phyloP scores from a whole-genome alignment of 2,888 invertebrate species.

The Stenoptilia bipunctidactyla region DNA sequence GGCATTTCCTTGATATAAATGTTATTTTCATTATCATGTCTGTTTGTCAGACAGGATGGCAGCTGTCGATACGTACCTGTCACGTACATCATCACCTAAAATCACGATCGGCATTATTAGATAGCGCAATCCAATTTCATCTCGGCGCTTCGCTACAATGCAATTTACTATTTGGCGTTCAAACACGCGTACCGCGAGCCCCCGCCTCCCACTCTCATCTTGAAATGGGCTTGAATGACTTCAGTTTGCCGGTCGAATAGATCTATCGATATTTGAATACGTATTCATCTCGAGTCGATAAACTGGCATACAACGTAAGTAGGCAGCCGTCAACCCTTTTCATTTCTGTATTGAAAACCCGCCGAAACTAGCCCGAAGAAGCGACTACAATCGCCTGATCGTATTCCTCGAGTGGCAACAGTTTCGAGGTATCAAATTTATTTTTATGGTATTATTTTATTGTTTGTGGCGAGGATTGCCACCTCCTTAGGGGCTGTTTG shows the following conservation, averaged over 20 bases:
- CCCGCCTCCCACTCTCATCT: constrained; percentile 37
- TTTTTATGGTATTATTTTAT: constrained; percentile 67
- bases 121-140: constrained; percentile 57
- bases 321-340: constrained; percentile 2
- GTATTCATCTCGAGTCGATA: constrained; percentile 3
- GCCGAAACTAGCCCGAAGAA: background rate
- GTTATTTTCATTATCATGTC: background rate
- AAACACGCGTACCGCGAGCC: constrained; percentile 35
- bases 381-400: constrained; percentile 26
- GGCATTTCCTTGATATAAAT: too few relatives aligned
- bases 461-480: constrained; percentile 63
- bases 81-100: constrained; percentile 48
- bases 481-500: constrained; percentile 63
- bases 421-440: constrained; percentile 57
- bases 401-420: constrained; percentile 42
- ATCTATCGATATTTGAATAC: constrained; percentile 30
- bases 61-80: constrained; percentile 20
- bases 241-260: background rate
- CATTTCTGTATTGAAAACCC: constrained; percentile 9
- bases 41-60: constrained; percentile 4
- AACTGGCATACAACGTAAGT: background rate
- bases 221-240: background rate
- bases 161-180: constrained; percentile 48
- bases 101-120: constrained; percentile 55
- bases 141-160: constrained; percentile 39